Evolutionary conservation across 2,113 vertebrate species (phyloP).

Genomic region (Myotis yumanensis): DNA sequence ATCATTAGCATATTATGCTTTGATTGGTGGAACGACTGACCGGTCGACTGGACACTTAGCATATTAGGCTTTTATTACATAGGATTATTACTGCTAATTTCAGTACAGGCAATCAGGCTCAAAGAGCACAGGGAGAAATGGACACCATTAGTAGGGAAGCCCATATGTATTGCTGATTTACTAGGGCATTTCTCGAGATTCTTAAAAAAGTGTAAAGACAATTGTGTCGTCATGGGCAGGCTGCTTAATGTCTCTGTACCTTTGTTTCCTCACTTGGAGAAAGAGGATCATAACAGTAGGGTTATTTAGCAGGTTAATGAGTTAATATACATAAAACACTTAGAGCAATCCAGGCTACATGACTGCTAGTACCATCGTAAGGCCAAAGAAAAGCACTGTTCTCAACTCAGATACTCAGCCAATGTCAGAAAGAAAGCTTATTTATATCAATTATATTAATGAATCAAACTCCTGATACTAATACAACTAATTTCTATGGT

Average conservation of each 20-base stretch:
- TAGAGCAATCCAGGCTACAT: not conserved
- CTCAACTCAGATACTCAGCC: not conserved
- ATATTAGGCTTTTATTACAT: no score
- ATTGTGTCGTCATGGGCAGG: not conserved
- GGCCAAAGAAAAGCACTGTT: not conserved
- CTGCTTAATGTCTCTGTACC: no score
- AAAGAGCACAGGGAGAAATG: not conserved
- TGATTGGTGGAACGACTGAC: no score
- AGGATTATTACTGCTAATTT: not conserved
- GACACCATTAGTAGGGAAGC: not conserved
- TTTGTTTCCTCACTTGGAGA: not conserved
- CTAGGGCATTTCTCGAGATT: not conserved
- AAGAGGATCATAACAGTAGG: not conserved
- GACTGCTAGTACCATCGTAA: not conserved
- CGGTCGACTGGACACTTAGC: no score
- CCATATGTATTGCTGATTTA: not conserved
- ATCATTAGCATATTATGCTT: no score
- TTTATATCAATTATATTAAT: not conserved
- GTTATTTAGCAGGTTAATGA: no score
- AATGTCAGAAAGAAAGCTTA: not conserved
- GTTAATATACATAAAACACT: not conserved
- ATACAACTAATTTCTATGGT: not conserved
- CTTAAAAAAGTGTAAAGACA: not conserved
- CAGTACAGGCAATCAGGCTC: not conserved
- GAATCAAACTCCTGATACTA: not conserved